Evolutionary conservation across 2,113 vertebrate genomes (phyloP).

Genomic region (Hypanus sabinus): DNA sequence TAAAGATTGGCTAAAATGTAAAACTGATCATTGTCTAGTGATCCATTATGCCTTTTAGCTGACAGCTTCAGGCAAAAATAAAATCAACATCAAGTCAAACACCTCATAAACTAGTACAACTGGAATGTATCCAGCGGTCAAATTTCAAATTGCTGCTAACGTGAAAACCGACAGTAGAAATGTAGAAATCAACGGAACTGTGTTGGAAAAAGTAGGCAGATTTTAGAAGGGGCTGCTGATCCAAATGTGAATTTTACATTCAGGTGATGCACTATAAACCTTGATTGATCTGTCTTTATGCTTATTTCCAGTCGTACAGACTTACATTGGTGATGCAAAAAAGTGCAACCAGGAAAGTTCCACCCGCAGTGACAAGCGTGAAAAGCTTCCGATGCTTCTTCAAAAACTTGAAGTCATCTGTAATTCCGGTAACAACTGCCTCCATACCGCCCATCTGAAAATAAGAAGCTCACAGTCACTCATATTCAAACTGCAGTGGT

Average conservation of each 20-base stretch:
- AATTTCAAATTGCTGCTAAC: background rate
- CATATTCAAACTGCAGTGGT: background rate
- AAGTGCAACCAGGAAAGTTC: constrained; percentile 83
- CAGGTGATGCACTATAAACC: background rate
- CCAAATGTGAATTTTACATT: background rate
- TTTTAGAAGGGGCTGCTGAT: background rate
- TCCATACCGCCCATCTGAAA: constrained; percentile 97
- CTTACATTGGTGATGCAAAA: constrained; percentile 90
- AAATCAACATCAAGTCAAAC: background rate
- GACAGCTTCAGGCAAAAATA: background rate
- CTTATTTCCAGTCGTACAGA: constrained; percentile 37
- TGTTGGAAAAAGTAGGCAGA: background rate
- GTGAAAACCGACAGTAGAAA: background rate
- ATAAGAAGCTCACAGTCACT: constrained; percentile 37
- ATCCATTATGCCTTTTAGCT: background rate
- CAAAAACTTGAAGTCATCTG: constrained; percentile 87
- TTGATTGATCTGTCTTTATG: too few relatives aligned
- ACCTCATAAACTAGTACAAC: background rate
- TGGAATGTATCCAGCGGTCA: too few relatives aligned
- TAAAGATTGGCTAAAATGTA: background rate
- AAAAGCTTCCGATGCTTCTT: constrained; percentile 87
- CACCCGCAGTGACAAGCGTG: constrained; percentile 73
- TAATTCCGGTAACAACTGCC: constrained; percentile 86
- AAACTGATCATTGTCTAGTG: background rate
- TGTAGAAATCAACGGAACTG: background rate